phyloP scores from a whole-genome alignment of 2,113 vertebrate genomes.

The Centropus unirufus region DNA sequence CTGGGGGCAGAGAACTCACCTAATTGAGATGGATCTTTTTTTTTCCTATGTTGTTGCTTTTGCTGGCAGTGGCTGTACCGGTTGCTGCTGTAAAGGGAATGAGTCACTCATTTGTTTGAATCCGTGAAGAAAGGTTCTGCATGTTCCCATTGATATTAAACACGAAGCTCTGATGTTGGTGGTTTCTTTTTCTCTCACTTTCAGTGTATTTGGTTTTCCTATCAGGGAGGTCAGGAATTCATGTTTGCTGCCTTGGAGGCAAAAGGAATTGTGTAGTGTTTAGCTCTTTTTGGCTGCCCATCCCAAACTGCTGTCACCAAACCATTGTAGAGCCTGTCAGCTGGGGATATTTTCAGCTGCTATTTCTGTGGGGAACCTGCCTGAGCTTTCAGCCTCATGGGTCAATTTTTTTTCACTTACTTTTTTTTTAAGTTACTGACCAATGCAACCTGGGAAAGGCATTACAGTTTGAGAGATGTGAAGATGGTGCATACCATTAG shows the following conservation, averaged over 20 bases:
- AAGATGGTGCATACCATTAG: not conserved
- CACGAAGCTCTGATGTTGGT: not conserved
- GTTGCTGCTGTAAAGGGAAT: not conserved
- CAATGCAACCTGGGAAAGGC: not conserved
- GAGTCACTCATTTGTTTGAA: slow-evolving; percentile 20
- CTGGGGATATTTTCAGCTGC: not conserved
- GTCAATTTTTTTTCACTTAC: not conserved
- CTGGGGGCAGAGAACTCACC: not conserved
- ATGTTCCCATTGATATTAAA: not conserved
- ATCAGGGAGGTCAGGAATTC: slow-evolving; percentile 47
- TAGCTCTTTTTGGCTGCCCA: not conserved
- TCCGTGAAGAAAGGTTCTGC: not conserved
- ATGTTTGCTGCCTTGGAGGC: not conserved
- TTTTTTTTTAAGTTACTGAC: slow-evolving; percentile 23
- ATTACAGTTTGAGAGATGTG: not conserved
- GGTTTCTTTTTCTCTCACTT: slow-evolving; percentile 32
- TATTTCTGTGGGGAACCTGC: not conserved
- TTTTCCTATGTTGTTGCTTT: not conserved
- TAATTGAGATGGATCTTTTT: not conserved
- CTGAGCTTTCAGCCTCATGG: not conserved
- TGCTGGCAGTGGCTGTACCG: not conserved
- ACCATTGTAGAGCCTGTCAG: not conserved
- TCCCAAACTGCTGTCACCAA: not conserved
- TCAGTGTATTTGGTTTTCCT: not conserved
- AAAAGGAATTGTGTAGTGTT: not conserved